phyloP scores from a whole-genome alignment of 2,113 vertebrate species.

The Poicephalus meyeri region DNA sequence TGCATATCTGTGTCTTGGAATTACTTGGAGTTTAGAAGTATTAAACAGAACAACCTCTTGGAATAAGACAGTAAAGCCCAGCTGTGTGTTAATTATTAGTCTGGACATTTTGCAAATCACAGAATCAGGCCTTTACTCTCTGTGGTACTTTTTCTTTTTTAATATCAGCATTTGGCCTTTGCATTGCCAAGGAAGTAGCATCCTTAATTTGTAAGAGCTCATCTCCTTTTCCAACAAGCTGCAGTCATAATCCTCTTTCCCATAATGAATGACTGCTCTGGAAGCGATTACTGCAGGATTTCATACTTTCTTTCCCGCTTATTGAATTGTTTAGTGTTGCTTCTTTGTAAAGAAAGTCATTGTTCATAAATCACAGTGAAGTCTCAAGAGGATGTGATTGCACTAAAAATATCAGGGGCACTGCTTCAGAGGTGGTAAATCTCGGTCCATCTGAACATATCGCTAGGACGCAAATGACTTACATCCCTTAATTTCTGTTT shows the following conservation, averaged over 20 bases:
- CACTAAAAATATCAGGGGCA: background rate
- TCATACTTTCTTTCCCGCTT: conserved; percentile 15
- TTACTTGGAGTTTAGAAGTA: conserved; percentile 20
- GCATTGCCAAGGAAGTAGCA: background rate
- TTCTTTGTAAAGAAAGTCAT: background rate
- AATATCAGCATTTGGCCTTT: background rate
- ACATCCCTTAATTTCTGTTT: background rate
- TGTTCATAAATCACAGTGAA: background rate
- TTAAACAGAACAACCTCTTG: conserved; percentile 12
- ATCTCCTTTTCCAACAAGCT: conserved; percentile 46
- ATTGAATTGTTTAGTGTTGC: background rate
- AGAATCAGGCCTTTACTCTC: background rate
- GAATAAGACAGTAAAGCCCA: background rate
- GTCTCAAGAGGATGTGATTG: background rate
- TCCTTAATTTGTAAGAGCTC: conserved; percentile 50
- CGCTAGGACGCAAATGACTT: background rate
- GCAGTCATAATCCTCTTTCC: conserved; percentile 39
- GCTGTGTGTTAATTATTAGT: conserved; percentile 12
- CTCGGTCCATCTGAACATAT: background rate
- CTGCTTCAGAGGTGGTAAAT: background rate
- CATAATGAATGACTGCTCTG: conserved; percentile 33
- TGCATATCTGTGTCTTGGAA: background rate
- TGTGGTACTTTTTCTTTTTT: background rate
- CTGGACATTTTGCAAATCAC: background rate
- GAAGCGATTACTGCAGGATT: conserved; percentile 49